Conservation (phyloP, 1,140 invertebrate species). For the Wasmannia auropunctata region DNA sequence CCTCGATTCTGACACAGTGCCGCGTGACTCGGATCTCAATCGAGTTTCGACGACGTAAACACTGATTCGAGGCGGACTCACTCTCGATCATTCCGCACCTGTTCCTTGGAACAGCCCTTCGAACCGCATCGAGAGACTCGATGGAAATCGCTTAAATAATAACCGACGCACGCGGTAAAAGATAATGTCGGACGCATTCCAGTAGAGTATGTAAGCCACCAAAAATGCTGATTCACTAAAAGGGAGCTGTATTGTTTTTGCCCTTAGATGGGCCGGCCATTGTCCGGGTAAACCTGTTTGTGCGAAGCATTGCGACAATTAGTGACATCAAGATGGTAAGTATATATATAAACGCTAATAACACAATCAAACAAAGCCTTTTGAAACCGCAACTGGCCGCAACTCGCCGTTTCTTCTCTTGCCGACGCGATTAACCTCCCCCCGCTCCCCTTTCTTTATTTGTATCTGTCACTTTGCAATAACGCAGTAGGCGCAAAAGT, state of each 20-base stretch:
- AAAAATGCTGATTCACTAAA: conserved; percentile 79
- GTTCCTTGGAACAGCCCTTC: neutral
- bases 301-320: conserved; percentile 98
- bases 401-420: conserved; percentile 72
- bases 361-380: conserved; percentile 67
- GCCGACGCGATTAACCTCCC: conserved; percentile 68
- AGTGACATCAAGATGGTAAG: conserved; percentile 99
- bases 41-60: neutral
- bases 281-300: conserved; percentile 98
- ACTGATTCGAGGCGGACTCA: neutral
- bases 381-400: conserved; percentile 63
- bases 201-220: conserved; percentile 71
- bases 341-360: conserved; percentile 85
- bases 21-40: conserved; percentile 5
- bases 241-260: conserved; percentile 84
- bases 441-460: conserved; percentile 67
- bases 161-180: conserved; percentile 26
- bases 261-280: conserved; percentile 95
- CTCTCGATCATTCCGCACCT: conserved; percentile 20
- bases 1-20: neutral
- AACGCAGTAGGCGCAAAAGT: conserved; percentile 76
- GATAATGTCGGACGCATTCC: conserved; percentile 50
- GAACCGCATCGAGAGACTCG: conserved; percentile 20
- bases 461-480: conserved; percentile 72
- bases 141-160: conserved; percentile 23